Evolutionary conservation across 2,797 vertebrate species (phyloP).

Genomic region (Propithecus deckenii): DNA sequence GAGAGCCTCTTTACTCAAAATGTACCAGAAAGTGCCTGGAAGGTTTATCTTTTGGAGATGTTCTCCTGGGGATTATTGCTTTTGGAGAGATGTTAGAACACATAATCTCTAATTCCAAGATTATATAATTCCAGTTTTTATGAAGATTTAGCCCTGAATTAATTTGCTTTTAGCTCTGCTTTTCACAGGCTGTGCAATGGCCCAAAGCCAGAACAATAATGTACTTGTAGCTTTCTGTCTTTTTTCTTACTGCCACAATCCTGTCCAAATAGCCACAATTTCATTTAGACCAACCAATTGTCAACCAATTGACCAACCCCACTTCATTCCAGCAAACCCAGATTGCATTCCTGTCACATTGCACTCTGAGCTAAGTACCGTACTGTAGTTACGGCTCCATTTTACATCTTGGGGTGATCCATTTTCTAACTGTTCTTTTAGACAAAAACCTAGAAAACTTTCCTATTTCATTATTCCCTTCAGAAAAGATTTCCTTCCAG

Average conservation of each 20-base stretch:
- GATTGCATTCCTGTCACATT: constrained; percentile 31
- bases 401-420: background rate
- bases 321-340: constrained; percentile 25
- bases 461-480: constrained; percentile 11
- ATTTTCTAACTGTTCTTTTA: constrained; percentile 26
- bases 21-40: background rate
- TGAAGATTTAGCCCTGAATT: constrained; percentile 20
- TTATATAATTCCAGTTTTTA: constrained; percentile 29
- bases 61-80: background rate
- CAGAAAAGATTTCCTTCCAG: constrained; percentile 48
- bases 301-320: constrained; percentile 4
- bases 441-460: constrained; percentile 39
- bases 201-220: background rate
- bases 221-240: constrained; percentile 19
- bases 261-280: constrained; percentile 59
- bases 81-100: constrained; percentile 21
- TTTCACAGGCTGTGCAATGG: background rate
- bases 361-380: background rate
- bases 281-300: constrained; percentile 42
- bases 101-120: background rate
- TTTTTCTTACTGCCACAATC: constrained; percentile 45
- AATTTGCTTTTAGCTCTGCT: constrained; percentile 3
- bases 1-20: background rate
- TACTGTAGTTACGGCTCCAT: background rate
- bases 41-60: background rate